A percentile compares a stretch with the other conserved stretches of the same genome.
phyloP scores from a whole-genome alignment of 2,113 vertebrate genomes.

The Cebus imitator region DNA sequence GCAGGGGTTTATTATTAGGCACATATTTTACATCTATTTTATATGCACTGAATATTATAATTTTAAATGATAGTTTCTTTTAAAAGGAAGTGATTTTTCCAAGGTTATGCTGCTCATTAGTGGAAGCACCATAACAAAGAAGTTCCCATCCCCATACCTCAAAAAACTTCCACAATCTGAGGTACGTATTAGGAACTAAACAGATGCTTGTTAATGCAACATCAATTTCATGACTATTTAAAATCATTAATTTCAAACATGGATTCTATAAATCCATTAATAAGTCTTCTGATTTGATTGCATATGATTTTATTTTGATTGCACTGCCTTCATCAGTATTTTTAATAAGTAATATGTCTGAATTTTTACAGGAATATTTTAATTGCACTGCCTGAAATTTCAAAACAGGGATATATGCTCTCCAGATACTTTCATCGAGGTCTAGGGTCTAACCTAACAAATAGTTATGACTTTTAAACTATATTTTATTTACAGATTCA shows the following conservation, averaged over 20 bases:
- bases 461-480: conserved; percentile 9
- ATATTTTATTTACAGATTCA: conserved; percentile 24
- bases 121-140: not conserved
- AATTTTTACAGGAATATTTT: conserved; percentile 34
- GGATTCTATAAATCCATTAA: conserved; percentile 36
- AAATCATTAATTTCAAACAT: conserved; percentile 52
- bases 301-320: conserved; percentile 49
- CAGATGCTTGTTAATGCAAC: not conserved
- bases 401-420: conserved; percentile 10
- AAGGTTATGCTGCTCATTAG: not conserved
- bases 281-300: conserved; percentile 22
- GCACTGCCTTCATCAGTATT: not conserved
- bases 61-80: not conserved
- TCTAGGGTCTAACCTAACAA: conserved; percentile 1
- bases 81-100: not conserved
- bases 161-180: not conserved
- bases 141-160: not conserved
- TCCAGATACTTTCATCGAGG: not conserved
- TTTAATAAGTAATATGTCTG: not conserved
- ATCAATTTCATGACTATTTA: conserved; percentile 35
- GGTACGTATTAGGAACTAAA: not conserved
- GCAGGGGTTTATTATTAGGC: not conserved
- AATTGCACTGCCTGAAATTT: conserved; percentile 3
- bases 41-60: not conserved
- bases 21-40: not conserved